Evolutionary conservation across 2,797 vertebrate species (phyloP), one percentile per base, ranked within the genome.

Genomic region (Pterois miles): DNA sequence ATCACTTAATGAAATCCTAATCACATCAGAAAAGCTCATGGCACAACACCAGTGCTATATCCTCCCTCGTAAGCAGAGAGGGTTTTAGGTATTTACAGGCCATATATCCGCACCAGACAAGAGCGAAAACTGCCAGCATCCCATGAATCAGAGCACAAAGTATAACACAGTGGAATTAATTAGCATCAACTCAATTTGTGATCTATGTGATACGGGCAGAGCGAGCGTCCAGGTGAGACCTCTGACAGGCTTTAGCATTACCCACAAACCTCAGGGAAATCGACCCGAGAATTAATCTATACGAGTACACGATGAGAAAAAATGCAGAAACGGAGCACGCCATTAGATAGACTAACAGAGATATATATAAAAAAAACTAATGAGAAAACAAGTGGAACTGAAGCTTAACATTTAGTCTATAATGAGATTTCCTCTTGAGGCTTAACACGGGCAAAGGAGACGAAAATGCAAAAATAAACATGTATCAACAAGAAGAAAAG

Each of bases 221-320:
- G 78, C 70, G 60, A 18, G 71, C 54, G 48, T 71, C 52, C 71
- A 70, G 71, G 80, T 85, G 71, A 82, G 72, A 82, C 74, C 83
- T 74, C 58, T 71, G 74, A 88, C 78, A 77, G 65, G 66, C 68
- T 89, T 74, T 57, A 70, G 77, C 74, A 68, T 81, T 83, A 86
- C 62, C 69, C 52, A 65, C 73, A 85, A 73, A 53, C 84, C 80
- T 80, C 50, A 53, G 78, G 87, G 83, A 91, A 84, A 92, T 88
- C 18, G 68, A 86, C 57, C 71, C 57, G 43, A 63, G 63, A 79
- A 65, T 77, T 83, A 81, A 94, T 93, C 88, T 70, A 85, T 89
- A 80, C n/a, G 34, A 81, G 77, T 54, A 34, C 31, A 60, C 40
- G 79, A 78, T 81, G 62, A 84, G 71, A 46, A 58, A 56, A 81